These are phyloP conservation scores for Seriola dumerili DNA, from an alignment of 2,113 vertebrate species.

Conservation along the genomic window DNA sequence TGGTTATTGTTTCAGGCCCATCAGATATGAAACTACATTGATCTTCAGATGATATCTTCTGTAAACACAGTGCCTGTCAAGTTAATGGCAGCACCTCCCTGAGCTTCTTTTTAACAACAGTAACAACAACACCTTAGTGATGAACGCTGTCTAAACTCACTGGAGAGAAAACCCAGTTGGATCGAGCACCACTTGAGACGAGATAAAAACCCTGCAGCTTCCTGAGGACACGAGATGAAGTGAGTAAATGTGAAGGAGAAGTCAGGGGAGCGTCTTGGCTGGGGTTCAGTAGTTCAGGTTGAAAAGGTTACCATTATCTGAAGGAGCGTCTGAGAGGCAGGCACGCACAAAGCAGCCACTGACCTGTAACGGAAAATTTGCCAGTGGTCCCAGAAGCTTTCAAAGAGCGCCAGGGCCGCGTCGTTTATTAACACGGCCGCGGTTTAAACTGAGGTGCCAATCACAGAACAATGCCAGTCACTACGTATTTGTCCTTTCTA, in stretches of 20 bases:
- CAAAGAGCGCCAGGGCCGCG: slow-evolving; percentile 22
- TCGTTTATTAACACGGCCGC: slow-evolving; percentile 43
- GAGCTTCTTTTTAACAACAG: neutral
- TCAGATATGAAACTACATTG: neutral
- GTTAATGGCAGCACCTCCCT: neutral
- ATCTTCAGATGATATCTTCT: neutral
- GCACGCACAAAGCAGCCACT: slow-evolving; percentile 72
- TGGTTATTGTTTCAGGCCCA: no score
- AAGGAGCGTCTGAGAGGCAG: slow-evolving; percentile 62
- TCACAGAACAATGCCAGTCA: slow-evolving; percentile 84
- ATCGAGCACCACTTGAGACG: neutral
- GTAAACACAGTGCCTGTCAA: no score
- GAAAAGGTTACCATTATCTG: slow-evolving; percentile 74
- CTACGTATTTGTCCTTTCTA: slow-evolving; percentile 73
- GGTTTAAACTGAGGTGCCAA: slow-evolving; percentile 73
- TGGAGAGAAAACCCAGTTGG: no score
- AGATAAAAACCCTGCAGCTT: neutral
- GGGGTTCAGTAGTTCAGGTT: slow-evolving; percentile 60
- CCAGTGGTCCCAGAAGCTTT: slow-evolving; percentile 60
- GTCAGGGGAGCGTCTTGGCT: slow-evolving; percentile 35
- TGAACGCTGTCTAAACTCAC: neutral
- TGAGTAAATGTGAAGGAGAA: slow-evolving; percentile 1
- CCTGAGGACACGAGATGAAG: neutral
- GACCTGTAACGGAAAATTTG: slow-evolving; percentile 74
- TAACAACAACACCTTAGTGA: neutral